Evolutionary conservation across 92 coral and sea anemone species (phyloP).

Genomic region (Siderastrea radians): DNA sequence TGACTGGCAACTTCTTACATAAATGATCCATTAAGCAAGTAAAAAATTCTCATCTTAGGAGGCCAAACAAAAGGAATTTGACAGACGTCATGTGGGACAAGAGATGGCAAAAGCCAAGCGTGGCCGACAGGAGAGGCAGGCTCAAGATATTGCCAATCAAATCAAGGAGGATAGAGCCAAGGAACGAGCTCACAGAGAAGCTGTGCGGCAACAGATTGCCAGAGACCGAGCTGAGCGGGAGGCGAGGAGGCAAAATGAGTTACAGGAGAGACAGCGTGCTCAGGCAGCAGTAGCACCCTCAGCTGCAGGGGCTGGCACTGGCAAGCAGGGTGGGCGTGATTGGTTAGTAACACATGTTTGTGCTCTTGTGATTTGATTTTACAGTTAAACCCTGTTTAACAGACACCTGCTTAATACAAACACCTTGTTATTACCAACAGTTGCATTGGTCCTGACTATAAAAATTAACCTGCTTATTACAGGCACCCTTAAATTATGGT

Average conservation of each 20-base stretch:
- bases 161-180: constrained; percentile 91
- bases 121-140: constrained; percentile 82
- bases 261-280: constrained; percentile 74
- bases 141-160: constrained; percentile 80
- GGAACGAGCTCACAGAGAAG: constrained; percentile 89
- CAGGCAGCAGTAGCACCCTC: constrained; percentile 36
- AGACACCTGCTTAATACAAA: no score
- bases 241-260: constrained; percentile 79
- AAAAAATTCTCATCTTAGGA: constrained; percentile 54
- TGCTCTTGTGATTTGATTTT: not conserved
- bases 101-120: constrained; percentile 76
- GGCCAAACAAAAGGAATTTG: constrained; percentile 70
- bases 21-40: not conserved
- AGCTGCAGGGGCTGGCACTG: constrained; percentile 22
- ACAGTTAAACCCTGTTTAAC: no score
- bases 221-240: constrained; percentile 93
- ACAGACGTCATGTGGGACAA: constrained; percentile 84
- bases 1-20: no score
- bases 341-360: not conserved
- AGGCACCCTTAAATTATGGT: no score
- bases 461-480: no score
- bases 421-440: no score
- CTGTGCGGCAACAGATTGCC: constrained; percentile 89
- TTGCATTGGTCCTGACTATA: no score
- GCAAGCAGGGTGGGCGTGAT: not conserved